Percentiles rank a stretch among this genome's conserved stretches.
Conservation (phyloP, 1,140 invertebrate genomes). For the Drosophila saltans region DNA sequence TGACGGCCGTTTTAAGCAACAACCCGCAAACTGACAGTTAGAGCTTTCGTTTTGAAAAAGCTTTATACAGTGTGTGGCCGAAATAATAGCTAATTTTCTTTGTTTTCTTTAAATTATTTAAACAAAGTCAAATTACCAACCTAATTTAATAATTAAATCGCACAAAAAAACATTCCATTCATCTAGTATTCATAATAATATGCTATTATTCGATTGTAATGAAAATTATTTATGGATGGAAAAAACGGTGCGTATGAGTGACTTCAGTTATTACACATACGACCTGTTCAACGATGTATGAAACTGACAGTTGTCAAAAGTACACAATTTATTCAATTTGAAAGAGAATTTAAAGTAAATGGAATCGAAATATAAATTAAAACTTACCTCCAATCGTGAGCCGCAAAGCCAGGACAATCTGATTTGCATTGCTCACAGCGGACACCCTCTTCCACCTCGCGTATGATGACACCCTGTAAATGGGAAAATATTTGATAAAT, state of each 20-base stretch:
- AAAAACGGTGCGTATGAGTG: background rate
- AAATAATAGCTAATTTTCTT: background rate
- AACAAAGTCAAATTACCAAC: too few species aligned
- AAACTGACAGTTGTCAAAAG: background rate
- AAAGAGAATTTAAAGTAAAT: background rate
- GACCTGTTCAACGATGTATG: background rate
- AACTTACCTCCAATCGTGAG: constrained; percentile 93
- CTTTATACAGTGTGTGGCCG: background rate
- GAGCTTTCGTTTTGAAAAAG: background rate
- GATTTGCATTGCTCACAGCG: constrained; percentile 92
- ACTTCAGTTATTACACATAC: constrained; percentile 1
- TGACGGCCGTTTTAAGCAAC: background rate
- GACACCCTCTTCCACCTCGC: constrained; percentile 92
- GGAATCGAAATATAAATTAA: background rate
- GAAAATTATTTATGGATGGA: background rate
- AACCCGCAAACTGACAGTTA: background rate
- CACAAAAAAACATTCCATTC: background rate
- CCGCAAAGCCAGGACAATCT: constrained; percentile 90
- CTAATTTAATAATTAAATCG: background rate
- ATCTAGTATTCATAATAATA: background rate
- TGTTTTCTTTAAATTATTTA: too few species aligned
- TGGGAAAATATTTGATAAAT: constrained; percentile 23
- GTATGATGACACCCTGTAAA: constrained; percentile 90
- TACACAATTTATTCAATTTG: background rate
- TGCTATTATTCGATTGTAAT: background rate